These are phyloP conservation scores for Bos indicus DNA, from an alignment of 2,113 vertebrate species.

Conservation along the genomic window DNA sequence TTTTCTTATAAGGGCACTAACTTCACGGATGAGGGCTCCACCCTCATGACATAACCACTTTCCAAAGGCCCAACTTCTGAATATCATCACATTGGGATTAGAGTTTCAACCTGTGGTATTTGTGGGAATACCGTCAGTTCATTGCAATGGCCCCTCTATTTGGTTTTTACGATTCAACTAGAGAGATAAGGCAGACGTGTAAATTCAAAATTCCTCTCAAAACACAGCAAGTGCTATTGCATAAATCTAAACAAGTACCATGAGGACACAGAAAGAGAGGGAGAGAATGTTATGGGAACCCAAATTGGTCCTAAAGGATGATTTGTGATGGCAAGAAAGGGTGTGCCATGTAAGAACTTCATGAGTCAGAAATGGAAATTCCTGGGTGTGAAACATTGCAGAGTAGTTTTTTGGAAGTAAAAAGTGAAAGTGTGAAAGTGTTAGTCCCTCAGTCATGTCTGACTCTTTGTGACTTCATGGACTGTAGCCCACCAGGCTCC, in stretches of 20 bases:
- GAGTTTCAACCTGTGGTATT: not conserved
- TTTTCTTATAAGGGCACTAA: not conserved
- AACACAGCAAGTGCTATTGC: not conserved
- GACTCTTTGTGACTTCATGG: not conserved
- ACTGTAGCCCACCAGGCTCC: not conserved
- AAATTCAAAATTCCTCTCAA: constrained; percentile 1
- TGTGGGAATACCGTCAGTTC: not conserved
- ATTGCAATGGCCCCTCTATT: not conserved
- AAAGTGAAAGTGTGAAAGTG: not conserved
- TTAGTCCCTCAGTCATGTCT: not conserved
- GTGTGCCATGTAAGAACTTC: not conserved
- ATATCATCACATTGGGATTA: not conserved
- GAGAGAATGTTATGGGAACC: not conserved
- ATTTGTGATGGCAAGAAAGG: not conserved
- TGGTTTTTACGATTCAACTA: not conserved
- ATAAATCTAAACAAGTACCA: not conserved
- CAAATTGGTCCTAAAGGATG: not conserved
- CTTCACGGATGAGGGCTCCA: not conserved
- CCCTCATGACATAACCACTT: not conserved
- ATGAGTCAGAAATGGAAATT: not conserved
- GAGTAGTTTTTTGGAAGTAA: not conserved
- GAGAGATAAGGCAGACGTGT: not conserved
- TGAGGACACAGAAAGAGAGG: not conserved
- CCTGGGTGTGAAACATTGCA: not conserved
- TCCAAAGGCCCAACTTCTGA: not conserved